Conservation (phyloP, 1,140 invertebrate genomes). For the Pseudomyrmex sp. region DNA sequence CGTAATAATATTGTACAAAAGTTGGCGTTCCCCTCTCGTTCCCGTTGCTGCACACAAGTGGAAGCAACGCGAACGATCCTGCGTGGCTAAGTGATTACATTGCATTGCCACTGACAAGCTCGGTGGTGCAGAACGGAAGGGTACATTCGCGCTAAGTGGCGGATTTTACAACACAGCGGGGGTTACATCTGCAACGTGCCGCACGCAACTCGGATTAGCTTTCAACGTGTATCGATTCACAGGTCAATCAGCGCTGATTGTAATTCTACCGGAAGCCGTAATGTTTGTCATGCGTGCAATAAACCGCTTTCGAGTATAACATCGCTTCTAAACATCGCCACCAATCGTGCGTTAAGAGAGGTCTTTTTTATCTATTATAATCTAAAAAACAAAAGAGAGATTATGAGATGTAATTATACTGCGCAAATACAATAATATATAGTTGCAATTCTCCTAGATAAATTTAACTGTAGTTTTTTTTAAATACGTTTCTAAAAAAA, state of each 20-base stretch:
- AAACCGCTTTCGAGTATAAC: conserved; percentile 5
- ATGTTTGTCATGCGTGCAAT: not conserved
- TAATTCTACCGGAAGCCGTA: conserved; percentile 14
- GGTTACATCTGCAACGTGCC: not conserved
- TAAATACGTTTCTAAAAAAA: no score
- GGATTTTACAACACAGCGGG: conserved; percentile 18
- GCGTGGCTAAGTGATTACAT: conserved; percentile 29
- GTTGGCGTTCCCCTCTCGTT: not conserved
- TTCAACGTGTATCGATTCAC: conserved; percentile 25
- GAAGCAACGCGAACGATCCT: not conserved
- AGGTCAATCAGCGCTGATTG: conserved; percentile 27
- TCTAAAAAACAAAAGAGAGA: no score
- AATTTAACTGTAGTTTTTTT: not conserved
- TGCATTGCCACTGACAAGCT: conserved; percentile 4
- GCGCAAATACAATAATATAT: no score
- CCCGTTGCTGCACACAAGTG: not conserved
- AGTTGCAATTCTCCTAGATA: not conserved
- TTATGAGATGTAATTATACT: no score
- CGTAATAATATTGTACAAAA: conserved; percentile 26
- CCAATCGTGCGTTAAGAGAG: not conserved
- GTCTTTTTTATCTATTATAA: not conserved
- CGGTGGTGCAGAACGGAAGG: not conserved
- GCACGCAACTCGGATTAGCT: conserved; percentile 32
- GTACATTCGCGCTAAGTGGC: conserved; percentile 8
- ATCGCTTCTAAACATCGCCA: conserved; percentile 6